Conservation (phyloP, 2,888 invertebrate species). For the Atethmia centrago region DNA sequence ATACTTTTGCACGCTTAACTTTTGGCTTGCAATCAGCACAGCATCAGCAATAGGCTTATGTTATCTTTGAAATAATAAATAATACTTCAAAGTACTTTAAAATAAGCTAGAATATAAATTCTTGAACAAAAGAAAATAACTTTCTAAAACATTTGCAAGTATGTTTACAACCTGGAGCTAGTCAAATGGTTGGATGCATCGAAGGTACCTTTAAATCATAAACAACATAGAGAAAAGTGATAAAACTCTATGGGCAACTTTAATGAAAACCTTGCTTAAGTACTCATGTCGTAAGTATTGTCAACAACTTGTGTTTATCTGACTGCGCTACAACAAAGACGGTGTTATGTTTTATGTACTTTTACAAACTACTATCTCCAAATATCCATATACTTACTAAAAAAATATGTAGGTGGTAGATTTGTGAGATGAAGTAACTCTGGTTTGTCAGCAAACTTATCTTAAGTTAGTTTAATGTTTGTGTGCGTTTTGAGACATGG, state of each 20-base stretch:
- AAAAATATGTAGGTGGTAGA: neutral
- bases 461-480: too few relatives aligned
- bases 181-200: conserved; percentile 15
- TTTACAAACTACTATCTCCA: neutral
- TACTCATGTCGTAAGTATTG: neutral
- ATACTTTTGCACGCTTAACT: too few relatives aligned
- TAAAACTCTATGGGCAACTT: conserved; percentile 13
- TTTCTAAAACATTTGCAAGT: neutral
- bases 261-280: conserved; percentile 18
- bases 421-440: neutral
- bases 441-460: neutral
- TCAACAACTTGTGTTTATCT: conserved; percentile 20
- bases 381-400: too few relatives aligned
- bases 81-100: neutral
- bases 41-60: neutral
- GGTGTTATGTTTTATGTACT: neutral
- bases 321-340: neutral
- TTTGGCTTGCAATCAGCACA: too few relatives aligned
- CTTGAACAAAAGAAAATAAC: neutral
- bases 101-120: neutral
- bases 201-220: conserved; percentile 26
- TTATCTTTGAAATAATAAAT: neutral
- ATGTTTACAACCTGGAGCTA: conserved; percentile 10
- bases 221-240: conserved; percentile 17
- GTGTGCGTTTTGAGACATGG: neutral